Conservation (phyloP, 2,888 invertebrate genomes). For the Pristionchus mayeri region DNA sequence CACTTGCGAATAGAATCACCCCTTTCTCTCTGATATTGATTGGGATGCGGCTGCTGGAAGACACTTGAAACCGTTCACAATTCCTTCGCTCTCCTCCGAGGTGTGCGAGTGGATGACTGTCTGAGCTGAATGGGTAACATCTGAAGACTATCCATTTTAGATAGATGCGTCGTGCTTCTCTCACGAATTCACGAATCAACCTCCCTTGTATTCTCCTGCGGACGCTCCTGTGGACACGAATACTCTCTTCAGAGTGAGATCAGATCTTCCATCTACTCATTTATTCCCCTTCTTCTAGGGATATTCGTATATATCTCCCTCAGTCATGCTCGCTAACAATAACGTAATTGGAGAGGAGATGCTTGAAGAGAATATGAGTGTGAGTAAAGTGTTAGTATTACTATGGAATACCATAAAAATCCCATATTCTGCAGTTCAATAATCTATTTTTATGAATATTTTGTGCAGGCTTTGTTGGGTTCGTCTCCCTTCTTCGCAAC, state of each 20-base stretch:
- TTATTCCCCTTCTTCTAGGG: no score
- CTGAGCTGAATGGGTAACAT: no score
- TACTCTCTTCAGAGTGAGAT: conserved; percentile 66
- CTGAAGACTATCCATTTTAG: conserved; percentile 78
- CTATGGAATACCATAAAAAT: neutral
- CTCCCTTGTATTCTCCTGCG: conserved; percentile 91
- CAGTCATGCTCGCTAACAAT: conserved; percentile 84
- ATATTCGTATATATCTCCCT: conserved; percentile 95
- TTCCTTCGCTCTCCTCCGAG: conserved; percentile 80
- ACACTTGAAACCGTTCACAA: conserved; percentile 89
- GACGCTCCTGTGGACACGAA: conserved; percentile 83
- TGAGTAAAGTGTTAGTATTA: neutral
- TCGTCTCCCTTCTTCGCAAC: conserved; percentile 89
- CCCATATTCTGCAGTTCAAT: neutral
- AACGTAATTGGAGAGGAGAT: conserved; percentile 85
- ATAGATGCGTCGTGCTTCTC: conserved; percentile 96
- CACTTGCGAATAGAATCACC: conserved; percentile 51
- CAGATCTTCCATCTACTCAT: no score
- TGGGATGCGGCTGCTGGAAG: conserved; percentile 89
- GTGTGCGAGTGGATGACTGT: no score
- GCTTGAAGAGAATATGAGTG: conserved; percentile 58
- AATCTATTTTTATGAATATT: neutral
- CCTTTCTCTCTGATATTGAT: conserved; percentile 81
- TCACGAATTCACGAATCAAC: conserved; percentile 94
- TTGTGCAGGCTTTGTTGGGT: conserved; percentile 77